Evolutionary conservation across 2,888 invertebrate genomes (phyloP).

Genomic region (Callosobruchus maculatus): DNA sequence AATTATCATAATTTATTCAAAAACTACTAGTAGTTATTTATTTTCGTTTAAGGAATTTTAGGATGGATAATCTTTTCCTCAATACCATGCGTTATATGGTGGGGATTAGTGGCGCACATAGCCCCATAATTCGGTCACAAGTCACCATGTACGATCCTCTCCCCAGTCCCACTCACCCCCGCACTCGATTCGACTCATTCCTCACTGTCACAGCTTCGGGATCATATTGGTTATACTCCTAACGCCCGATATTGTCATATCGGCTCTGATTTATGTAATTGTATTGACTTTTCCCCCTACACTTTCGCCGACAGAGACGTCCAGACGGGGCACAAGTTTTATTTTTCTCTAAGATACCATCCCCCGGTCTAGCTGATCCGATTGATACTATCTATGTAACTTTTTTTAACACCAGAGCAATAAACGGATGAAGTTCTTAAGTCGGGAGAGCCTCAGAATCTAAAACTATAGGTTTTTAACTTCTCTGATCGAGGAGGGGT

Average conservation of each 20-base stretch:
- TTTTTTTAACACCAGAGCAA: too few species aligned
- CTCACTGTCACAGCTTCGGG: conserved; percentile 36
- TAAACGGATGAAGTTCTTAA: too few species aligned
- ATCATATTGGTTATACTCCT: conserved; percentile 45
- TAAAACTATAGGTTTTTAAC: too few species aligned
- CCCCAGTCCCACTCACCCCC: conserved; percentile 12
- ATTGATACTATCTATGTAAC: too few species aligned
- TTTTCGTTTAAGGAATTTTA: too few species aligned
- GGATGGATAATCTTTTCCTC: background rate
- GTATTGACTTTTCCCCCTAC: conserved; percentile 43
- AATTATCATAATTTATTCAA: too few species aligned
- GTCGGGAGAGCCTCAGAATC: too few species aligned
- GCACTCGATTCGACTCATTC: conserved; percentile 22
- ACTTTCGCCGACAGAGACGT: conserved; percentile 5
- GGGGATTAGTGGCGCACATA: conserved; percentile 31
- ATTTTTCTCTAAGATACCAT: too few species aligned
- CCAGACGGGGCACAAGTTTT: background rate
- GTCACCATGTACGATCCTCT: conserved; percentile 22
- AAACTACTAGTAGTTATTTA: too few species aligned
- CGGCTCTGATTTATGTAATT: conserved; percentile 48
- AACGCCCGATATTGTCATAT: conserved; percentile 46
- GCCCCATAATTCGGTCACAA: conserved; percentile 36
- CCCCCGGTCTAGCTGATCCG: too few species aligned
- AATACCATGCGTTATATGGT: conserved; percentile 22
- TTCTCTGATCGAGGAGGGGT: too few species aligned